phyloP scores from a whole-genome alignment of 2,888 invertebrate genomes.

The Drosophila setosimentum region DNA sequence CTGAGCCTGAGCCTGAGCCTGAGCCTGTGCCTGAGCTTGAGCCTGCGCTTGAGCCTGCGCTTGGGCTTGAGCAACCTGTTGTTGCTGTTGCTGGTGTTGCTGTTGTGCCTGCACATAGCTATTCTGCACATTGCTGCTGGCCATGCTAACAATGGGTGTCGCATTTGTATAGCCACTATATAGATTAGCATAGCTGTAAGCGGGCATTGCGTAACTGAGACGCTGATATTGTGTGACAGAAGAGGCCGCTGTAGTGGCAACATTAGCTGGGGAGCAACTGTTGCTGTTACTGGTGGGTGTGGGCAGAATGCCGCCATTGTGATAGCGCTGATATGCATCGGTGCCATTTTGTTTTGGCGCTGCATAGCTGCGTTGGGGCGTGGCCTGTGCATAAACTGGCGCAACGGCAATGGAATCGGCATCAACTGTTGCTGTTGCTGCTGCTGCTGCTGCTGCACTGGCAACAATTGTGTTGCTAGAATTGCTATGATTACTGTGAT shows the following conservation, averaged over 20 bases:
- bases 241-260: conserved; percentile 52
- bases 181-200: conserved; percentile 64
- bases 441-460: conserved; percentile 5
- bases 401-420: conserved; percentile 40
- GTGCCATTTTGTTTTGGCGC: conserved; percentile 62
- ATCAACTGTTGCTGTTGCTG: conserved; percentile 31
- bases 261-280: conserved; percentile 35
- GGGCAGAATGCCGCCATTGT: conserved; percentile 74
- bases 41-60: conserved; percentile 48
- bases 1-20: conserved; percentile 65
- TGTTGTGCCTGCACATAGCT: conserved; percentile 62
- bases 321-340: conserved; percentile 49
- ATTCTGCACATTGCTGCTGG: conserved; percentile 37
- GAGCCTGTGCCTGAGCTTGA: conserved; percentile 58
- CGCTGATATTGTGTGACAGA: conserved; percentile 57
- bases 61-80: conserved; percentile 42
- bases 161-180: conserved; percentile 61
- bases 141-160: conserved; percentile 64
- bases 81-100: conserved; percentile 46
- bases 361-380: conserved; percentile 45
- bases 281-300: conserved; percentile 56
- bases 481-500: conserved; percentile 21
- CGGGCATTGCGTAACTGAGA: conserved; percentile 71
- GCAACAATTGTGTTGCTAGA: conserved; percentile 7
- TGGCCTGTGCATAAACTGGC: conserved; percentile 25